Evolutionary conservation across 2,797 vertebrate genomes (phyloP), one percentile per base, ranked within the genome.

Genomic region (Gambelia wislizenii): DNA sequence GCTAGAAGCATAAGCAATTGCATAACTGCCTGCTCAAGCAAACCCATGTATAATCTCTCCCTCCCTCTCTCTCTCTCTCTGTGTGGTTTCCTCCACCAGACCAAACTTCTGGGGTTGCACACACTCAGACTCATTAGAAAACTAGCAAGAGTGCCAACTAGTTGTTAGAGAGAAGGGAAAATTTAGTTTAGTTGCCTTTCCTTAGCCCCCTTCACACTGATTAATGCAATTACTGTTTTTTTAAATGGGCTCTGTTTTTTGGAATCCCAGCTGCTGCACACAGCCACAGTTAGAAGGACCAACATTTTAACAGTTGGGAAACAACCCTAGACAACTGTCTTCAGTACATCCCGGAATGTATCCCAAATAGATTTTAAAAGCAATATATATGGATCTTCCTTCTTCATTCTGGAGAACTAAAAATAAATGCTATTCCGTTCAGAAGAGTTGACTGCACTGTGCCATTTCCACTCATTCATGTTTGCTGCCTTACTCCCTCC

Each of bases 401-500:
- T 89, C 90, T 88, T 91, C 76, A 20, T 88, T 78, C 87, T 84
- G 52, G 74, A 39, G 0, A 2, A 91, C 94, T 95, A 94, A 96
- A 95, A 91, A 72, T 77, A 94, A 94, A 92, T 90, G 54, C 85
- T 95, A 92, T 95, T 95, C 89, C 74, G 86, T 83, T 93, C 92
- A 93, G 91, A 84, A 92, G 90, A 90, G 90, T 92, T 87, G 89
- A 91, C 49, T 4, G 0, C 27, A 3, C 91, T 13, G 93, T 92
- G 87, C 78, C 0, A 7, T 91, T 94, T 1, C 0, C 85, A 91
- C 91, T 93, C 96, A 94, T 96, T 95, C 95, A 89, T 76, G 69
- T 86, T 94, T 92, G 92, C 93, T 74, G 91, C 90, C 67, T 91
- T 95, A 92, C 90, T 95, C 90, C 88, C 94, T 95, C 85, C 90